A percentile compares a stretch with the other conserved stretches of the same genome.
These are phyloP conservation scores for Leuciscus idus DNA, from an alignment of 2,113 vertebrate genomes.

Conservation along the genomic window DNA sequence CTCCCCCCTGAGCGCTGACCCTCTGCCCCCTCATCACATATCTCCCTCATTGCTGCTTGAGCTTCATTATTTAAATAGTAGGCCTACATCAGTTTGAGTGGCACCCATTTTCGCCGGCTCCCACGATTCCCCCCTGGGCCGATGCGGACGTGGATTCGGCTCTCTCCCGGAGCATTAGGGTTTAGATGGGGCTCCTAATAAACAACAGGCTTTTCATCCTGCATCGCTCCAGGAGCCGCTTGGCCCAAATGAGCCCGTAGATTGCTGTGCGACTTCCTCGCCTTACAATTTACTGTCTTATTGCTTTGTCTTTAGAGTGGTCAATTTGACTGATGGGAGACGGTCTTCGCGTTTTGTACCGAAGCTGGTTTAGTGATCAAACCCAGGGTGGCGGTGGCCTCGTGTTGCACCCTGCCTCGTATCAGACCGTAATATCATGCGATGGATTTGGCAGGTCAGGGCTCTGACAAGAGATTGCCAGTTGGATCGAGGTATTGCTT, in stretches of 20 bases:
- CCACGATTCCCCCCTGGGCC: conserved; percentile 7
- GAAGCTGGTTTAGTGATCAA: conserved; percentile 51
- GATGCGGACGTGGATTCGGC: conserved; percentile 27
- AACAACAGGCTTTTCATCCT: conserved; percentile 37
- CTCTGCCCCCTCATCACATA: conserved; percentile 70
- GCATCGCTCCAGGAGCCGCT: conserved; percentile 36
- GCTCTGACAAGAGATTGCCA: conserved; percentile 35
- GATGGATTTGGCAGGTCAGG: conserved; percentile 22
- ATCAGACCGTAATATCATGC: conserved; percentile 44
- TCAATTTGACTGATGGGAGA: conserved; percentile 54
- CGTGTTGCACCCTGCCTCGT: conserved; percentile 8
- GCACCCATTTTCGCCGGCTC: conserved; percentile 37
- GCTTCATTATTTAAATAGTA: conserved; percentile 75
- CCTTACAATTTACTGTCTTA: conserved; percentile 47
- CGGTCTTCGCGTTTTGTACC: background rate
- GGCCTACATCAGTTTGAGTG: conserved; percentile 57
- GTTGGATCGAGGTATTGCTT: conserved; percentile 6
- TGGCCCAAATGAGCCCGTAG: conserved; percentile 53
- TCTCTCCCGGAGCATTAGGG: conserved; percentile 4
- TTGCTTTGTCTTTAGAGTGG: conserved; percentile 54
- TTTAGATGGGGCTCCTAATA: conserved; percentile 34
- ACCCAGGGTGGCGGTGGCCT: conserved; percentile 40
- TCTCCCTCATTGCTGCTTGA: conserved; percentile 70
- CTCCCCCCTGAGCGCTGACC: conserved; percentile 65
- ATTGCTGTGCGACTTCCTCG: conserved; percentile 44